A percentile compares a stretch with the other conserved stretches of the same genome.
Conservation (phyloP, 2,797 vertebrate species). For the Platalea minor region DNA sequence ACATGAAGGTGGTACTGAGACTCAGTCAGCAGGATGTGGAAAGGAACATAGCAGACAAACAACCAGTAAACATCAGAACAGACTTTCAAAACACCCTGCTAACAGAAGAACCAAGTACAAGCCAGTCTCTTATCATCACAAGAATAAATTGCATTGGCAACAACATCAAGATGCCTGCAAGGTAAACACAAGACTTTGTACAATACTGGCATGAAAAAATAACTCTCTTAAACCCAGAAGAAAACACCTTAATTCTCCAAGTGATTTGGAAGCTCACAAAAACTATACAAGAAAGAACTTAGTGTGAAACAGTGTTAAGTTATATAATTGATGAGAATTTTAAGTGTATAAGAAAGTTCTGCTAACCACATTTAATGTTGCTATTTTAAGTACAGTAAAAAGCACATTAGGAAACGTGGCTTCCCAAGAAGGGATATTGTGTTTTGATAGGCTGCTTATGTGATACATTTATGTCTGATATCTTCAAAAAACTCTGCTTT, state of each 20-base stretch:
- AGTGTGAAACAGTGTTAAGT: background rate
- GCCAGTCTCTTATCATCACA: slow-evolving; percentile 59
- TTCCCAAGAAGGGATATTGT: background rate
- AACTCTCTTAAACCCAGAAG: slow-evolving; percentile 36
- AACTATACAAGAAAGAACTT: background rate
- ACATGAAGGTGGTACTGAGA: slow-evolving; percentile 4
- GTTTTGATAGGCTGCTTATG: background rate
- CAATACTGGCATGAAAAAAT: slow-evolving; percentile 49
- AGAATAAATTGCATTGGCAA: slow-evolving; percentile 63
- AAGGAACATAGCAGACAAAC: slow-evolving; percentile 25
- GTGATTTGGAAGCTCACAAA: slow-evolving; percentile 3
- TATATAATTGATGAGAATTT: slow-evolving; percentile 5
- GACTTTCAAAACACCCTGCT: slow-evolving; percentile 55
- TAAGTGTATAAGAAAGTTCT: background rate
- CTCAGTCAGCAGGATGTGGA: slow-evolving; percentile 23
- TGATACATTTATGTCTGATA: background rate
- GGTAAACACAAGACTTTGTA: slow-evolving; percentile 61
- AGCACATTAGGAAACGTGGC: background rate
- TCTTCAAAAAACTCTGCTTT: background rate
- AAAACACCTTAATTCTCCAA: slow-evolving; percentile 31
- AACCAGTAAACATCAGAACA: slow-evolving; percentile 36
- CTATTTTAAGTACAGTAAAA: background rate
- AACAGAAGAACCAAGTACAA: slow-evolving; percentile 47
- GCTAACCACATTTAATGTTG: background rate
- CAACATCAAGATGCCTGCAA: slow-evolving; percentile 62